Evolutionary conservation across 2,888 invertebrate genomes (phyloP), one percentile per base, ranked within the genome.

Genomic region (Limulus polyphemus): DNA sequence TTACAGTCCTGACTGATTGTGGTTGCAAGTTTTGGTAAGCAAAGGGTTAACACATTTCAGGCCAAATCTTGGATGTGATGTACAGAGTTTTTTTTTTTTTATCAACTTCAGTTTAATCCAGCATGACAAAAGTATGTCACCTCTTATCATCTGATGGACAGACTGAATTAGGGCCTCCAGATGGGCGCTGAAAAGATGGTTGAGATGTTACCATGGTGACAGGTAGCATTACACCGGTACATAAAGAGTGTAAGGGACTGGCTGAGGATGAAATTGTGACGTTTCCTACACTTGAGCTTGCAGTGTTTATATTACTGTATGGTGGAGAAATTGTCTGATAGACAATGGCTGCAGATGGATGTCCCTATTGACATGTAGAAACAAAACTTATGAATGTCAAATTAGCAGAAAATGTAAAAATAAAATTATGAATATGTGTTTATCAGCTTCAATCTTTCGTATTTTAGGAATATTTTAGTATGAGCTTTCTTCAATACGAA

Each of bases 251-350:
- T 51, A 59, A 51, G 13, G 62, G 55, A 32, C 32, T 32, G n/a
- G 62, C 32, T 10, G 62, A 56, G 14, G 55, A 54, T 11, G 48
- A 52, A 4, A 57, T 49, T 11, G 61, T 58, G 14, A 58, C 57
- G 13, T 55, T 56, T 56, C 63, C 65, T 10, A 63, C 59, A 56
- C 55, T 63, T 32, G 32, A 32, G 32, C 32, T 32, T 32, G 32
- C 32, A 32, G 32, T 32, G 32, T 32, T 32, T 32, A 32, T 32
- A 7, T 32, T 32, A 57, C 62, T 65, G 61, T 62, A 65, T 4
- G 63, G 63, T 10, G 65, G 65, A 16, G 65, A 65, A 16, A 65
- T 65, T 2, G 63, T 63, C 51, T 65, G 65, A 49, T 65, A 65
- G 12, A 63, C 65, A 32, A 32, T 32, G 32, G 32, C 32, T 17